Conservation (phyloP, 2,797 vertebrate genomes). For the Parauchenoglanis ngamensis region DNA sequence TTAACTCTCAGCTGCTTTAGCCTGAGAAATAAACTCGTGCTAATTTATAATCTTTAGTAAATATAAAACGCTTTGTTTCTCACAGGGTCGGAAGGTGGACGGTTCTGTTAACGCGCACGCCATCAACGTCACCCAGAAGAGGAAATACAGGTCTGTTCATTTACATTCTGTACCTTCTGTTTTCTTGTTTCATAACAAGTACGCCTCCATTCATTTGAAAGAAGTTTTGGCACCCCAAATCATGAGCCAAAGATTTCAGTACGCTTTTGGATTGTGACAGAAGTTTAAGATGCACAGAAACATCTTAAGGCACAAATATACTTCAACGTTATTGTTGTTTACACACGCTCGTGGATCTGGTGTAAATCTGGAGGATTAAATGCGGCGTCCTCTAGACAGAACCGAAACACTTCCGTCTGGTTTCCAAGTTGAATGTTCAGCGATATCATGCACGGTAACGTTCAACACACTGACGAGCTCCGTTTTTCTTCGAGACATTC, state of each 20-base stretch:
- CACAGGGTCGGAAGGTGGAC: slow-evolving; percentile 88
- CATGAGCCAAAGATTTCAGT: no score
- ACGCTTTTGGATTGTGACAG: no score
- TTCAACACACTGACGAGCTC: background rate
- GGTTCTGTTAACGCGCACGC: slow-evolving; percentile 88
- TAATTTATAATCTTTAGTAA: background rate
- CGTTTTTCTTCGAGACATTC: background rate
- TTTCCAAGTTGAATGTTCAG: background rate
- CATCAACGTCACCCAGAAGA: slow-evolving; percentile 91
- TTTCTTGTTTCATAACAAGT: background rate
- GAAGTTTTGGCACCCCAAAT: background rate
- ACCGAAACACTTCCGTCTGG: no score
- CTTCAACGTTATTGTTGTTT: background rate
- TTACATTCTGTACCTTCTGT: no score
- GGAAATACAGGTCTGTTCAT: slow-evolving; percentile 88
- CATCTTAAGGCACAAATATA: no score
- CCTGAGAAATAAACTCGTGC: background rate
- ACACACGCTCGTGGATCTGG: background rate
- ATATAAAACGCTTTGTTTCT: background rate
- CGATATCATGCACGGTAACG: background rate
- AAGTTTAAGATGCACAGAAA: no score
- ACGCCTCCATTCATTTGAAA: background rate
- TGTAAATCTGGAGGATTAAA: no score
- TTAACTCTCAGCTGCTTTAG: background rate
- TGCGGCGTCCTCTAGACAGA: no score